Percentiles rank a stretch among this genome's conserved stretches.
phyloP scores from a whole-genome alignment of 2,888 invertebrate genomes.

The Dynastes tityus region DNA sequence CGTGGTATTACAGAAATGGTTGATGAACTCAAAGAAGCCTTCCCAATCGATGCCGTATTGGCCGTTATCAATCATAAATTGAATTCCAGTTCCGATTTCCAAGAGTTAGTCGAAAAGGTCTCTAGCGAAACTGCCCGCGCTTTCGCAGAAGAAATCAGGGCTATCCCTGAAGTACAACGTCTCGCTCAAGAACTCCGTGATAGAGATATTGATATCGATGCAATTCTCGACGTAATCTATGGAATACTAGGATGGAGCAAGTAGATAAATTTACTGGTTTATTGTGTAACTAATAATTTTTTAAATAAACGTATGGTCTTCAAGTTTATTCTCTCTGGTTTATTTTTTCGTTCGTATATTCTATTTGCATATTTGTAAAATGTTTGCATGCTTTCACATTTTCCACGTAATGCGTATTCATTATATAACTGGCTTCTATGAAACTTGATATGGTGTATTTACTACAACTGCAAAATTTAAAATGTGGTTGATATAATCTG shows the following conservation, averaged over 20 bases:
- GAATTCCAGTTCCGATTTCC: conserved; percentile 52
- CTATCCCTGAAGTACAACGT: conserved; percentile 57
- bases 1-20: conserved; percentile 46
- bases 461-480: no score
- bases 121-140: conserved; percentile 52
- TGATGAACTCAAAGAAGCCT: conserved; percentile 48
- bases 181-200: conserved; percentile 54
- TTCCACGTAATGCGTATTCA: no score
- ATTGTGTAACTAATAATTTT: no score
- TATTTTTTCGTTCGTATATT: no score
- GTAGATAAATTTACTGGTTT: no score
- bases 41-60: conserved; percentile 43
- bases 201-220: conserved; percentile 58
- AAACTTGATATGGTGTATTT: no score
- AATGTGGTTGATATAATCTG: no score
- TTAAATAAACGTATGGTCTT: no score
- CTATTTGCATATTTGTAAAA: no score
- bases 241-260: conserved; percentile 57
- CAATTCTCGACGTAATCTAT: conserved; percentile 54
- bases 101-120: conserved; percentile 52
- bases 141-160: conserved; percentile 59
- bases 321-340: no score
- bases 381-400: no score
- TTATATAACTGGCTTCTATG: no score
- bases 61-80: conserved; percentile 43